Evolutionary conservation across 2,797 vertebrate species (phyloP).

Genomic region (Urophycis tenuis): DNA sequence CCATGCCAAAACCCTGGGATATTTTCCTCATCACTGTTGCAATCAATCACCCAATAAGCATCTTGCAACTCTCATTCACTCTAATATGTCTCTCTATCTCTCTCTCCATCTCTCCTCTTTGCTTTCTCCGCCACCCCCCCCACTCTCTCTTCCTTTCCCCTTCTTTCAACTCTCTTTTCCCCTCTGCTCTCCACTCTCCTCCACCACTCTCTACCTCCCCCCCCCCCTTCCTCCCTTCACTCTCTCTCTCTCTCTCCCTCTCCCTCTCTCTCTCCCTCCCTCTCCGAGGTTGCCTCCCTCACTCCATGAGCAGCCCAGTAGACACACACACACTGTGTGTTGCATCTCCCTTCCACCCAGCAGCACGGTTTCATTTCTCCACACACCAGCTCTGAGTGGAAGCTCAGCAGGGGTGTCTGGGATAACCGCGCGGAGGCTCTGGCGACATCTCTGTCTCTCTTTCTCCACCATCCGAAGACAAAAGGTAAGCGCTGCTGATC

Average conservation of each 20-base stretch:
- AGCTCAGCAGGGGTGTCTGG: constrained; percentile 76
- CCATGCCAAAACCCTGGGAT: neutral
- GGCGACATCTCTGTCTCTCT: constrained; percentile 60
- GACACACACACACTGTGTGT: constrained; percentile 50
- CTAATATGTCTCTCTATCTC: neutral
- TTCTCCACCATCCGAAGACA: constrained; percentile 52
- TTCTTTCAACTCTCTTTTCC: constrained; percentile 22
- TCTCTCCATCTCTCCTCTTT: neutral
- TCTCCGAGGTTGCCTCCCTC: constrained; percentile 52
- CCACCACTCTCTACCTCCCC: constrained; percentile 27
- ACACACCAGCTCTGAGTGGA: constrained; percentile 75
- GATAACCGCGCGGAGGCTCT: constrained; percentile 69
- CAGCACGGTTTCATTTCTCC: constrained; percentile 72
- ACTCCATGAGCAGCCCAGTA: constrained; percentile 22
- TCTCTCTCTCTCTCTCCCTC: constrained; percentile 35
- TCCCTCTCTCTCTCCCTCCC: constrained; percentile 39
- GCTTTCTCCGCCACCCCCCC: neutral
- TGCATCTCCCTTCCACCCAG: constrained; percentile 63
- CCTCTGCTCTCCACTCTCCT: constrained; percentile 19
- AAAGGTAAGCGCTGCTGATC: constrained; percentile 61
- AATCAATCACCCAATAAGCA: constrained; percentile 41
- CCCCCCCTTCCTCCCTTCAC: constrained; percentile 48
- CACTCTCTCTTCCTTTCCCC: neutral
- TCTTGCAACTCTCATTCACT: constrained; percentile 31
- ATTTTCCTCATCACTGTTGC: constrained; percentile 40